phyloP scores from a whole-genome alignment of 2,113 vertebrate genomes.

The Pseudonaja textilis region DNA sequence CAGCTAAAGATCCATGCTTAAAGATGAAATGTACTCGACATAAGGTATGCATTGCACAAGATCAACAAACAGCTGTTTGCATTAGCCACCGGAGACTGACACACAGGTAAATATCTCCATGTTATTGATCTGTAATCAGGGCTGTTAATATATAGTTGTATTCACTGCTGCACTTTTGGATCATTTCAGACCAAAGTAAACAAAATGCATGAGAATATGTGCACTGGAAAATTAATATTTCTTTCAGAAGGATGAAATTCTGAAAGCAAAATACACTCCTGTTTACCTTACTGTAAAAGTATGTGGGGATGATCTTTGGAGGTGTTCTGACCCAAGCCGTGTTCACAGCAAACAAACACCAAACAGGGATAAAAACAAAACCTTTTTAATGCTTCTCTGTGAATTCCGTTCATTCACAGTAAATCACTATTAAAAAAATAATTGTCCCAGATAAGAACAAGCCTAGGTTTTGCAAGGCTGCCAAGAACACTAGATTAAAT shows the following conservation, averaged over 20 bases:
- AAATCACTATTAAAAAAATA: too few species aligned
- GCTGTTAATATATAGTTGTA: slow-evolving; percentile 22
- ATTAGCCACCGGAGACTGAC: slow-evolving; percentile 88
- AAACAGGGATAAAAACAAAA: too few species aligned
- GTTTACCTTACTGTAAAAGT: neutral
- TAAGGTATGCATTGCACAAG: slow-evolving; percentile 90
- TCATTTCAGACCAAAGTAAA: neutral
- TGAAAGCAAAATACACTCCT: neutral
- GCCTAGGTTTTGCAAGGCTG: too few species aligned
- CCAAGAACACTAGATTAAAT: too few species aligned
- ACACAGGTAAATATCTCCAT: slow-evolving; percentile 74
- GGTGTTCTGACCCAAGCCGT: too few species aligned
- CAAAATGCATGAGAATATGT: neutral
- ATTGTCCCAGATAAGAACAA: too few species aligned
- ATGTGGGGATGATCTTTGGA: neutral
- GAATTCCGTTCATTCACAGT: too few species aligned
- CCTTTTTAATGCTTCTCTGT: too few species aligned
- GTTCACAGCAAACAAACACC: too few species aligned
- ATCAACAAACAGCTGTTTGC: slow-evolving; percentile 87
- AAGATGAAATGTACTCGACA: slow-evolving; percentile 94
- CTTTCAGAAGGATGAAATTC: neutral
- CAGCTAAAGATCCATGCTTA: slow-evolving; percentile 91
- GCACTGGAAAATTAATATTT: neutral
- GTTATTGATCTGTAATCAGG: neutral
- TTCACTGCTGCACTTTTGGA: slow-evolving; percentile 9